A percentile compares a stretch with the other conserved stretches of the same genome.
phyloP scores from a whole-genome alignment of 1,140 invertebrate genomes.

The Oppia nitens region DNA sequence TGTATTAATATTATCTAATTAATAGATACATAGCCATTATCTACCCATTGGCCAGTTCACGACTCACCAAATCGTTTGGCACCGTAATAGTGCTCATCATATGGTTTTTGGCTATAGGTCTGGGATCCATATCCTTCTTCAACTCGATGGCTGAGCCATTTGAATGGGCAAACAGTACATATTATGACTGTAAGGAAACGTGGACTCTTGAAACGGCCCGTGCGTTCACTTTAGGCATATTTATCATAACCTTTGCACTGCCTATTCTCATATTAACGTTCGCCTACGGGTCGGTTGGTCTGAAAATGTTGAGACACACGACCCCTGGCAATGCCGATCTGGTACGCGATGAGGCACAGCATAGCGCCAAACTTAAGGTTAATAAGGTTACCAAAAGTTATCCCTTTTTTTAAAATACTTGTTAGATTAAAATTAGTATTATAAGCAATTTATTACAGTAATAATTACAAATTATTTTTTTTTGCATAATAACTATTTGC shows the following conservation, averaged over 20 bases:
- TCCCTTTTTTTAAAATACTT: no score
- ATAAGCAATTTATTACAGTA: no score
- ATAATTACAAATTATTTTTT: not conserved
- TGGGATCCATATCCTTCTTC: slow-evolving; percentile 31
- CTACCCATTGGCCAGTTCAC: slow-evolving; percentile 27
- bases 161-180: slow-evolving; percentile 18
- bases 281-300: slow-evolving; percentile 32
- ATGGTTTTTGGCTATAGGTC: slow-evolving; percentile 30
- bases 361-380: slow-evolving; percentile 36
- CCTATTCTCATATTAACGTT: slow-evolving; percentile 33
- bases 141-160: slow-evolving; percentile 27
- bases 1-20: no score
- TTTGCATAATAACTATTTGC: not conserved
- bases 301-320: slow-evolving; percentile 31
- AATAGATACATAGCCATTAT: slow-evolving; percentile 32
- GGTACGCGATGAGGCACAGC: slow-evolving; percentile 30
- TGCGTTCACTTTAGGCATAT: slow-evolving; percentile 30
- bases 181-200: slow-evolving; percentile 28
- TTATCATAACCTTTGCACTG: slow-evolving; percentile 34
- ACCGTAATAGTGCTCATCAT: slow-evolving; percentile 28
- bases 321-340: slow-evolving; percentile 36
- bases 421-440: no score
- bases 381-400: no score
- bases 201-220: slow-evolving; percentile 21
- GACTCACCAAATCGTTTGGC: slow-evolving; percentile 11